Evolutionary conservation across 2,797 vertebrate genomes (phyloP).

Genomic region (Eidolon dupreanum): DNA sequence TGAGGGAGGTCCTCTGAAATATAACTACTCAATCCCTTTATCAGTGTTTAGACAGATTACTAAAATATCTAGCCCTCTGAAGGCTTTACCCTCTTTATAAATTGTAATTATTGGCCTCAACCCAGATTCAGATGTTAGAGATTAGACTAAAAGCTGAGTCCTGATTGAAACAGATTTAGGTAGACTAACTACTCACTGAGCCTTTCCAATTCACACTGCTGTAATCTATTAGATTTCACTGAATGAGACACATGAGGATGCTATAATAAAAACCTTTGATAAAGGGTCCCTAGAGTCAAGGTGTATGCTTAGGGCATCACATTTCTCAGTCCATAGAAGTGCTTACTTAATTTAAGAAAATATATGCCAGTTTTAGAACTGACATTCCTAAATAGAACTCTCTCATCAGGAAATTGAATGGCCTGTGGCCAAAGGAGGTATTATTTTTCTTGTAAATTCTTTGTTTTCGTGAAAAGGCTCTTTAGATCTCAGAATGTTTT

Average conservation of each 20-base stretch:
- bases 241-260: constrained; percentile 82
- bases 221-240: constrained; percentile 88
- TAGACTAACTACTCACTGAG: constrained; percentile 83
- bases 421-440: constrained; percentile 82
- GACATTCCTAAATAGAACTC: constrained; percentile 38
- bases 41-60: constrained; percentile 87
- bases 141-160: constrained; percentile 86
- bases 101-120: constrained; percentile 82
- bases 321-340: constrained; percentile 79
- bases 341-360: constrained; percentile 77
- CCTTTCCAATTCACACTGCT: constrained; percentile 85
- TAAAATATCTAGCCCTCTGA: constrained; percentile 72
- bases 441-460: constrained; percentile 88
- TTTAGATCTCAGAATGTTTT: constrained; percentile 89
- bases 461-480: constrained; percentile 86
- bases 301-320: constrained; percentile 77
- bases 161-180: constrained; percentile 89
- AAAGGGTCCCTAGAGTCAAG: constrained; percentile 84
- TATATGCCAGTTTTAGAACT: constrained; percentile 69
- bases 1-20: constrained; percentile 64
- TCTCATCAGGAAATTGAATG: constrained; percentile 83
- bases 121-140: constrained; percentile 87
- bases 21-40: constrained; percentile 85
- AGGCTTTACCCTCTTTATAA: constrained; percentile 83
- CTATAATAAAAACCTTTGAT: constrained; percentile 83